Evolutionary conservation across 2,888 invertebrate genomes (phyloP), one percentile per base, ranked within the genome.

Genomic region (Euplexia lucipara): DNA sequence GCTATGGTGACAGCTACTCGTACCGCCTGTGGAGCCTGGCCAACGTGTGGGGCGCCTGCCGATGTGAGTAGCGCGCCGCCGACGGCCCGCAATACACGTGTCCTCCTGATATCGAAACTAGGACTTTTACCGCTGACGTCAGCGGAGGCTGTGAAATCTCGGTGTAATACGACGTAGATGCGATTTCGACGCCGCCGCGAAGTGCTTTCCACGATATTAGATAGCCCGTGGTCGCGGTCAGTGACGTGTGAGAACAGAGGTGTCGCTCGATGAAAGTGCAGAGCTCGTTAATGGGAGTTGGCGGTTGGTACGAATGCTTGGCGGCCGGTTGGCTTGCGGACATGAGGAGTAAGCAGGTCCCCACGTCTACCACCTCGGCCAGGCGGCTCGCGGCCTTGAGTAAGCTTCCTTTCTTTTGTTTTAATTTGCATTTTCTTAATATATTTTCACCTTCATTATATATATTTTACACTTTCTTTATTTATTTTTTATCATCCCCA

Each of bases 21-120:
- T 97, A 97, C 95, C 96, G 97, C 92, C 96, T 97, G 93, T 97
- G 97, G 97, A 97, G 97, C 96, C 95, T 97, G 94, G 97, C 97
- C 95, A 97, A 97, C 95, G 97, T 97, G 88, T 97, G 97, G 97
- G 96, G 96, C 95, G 96, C 96, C 96, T 97, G 96, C 93, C 96
- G 97, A 96, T 96, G 97, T 97, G 96, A 97, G 97, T 97, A 96
- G 91, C 86, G 89, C 85, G 83, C 85, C 84, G 85, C 71, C 75
- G 79, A 77, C 81, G 78, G 79, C 82, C 79, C 76, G 77, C 78
- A 78, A 77, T 75, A 79, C 82, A 77, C 82, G 83, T 82, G 80
- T 79, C 70, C 62, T 70, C 62, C 35, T 16, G 32, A 64, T 58
- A 65, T 18, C 49, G 26, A 76, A 82, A 79, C 82, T 86, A 83